Conservation (phyloP, 2,797 vertebrate genomes). For the Myotis findleyi region DNA sequence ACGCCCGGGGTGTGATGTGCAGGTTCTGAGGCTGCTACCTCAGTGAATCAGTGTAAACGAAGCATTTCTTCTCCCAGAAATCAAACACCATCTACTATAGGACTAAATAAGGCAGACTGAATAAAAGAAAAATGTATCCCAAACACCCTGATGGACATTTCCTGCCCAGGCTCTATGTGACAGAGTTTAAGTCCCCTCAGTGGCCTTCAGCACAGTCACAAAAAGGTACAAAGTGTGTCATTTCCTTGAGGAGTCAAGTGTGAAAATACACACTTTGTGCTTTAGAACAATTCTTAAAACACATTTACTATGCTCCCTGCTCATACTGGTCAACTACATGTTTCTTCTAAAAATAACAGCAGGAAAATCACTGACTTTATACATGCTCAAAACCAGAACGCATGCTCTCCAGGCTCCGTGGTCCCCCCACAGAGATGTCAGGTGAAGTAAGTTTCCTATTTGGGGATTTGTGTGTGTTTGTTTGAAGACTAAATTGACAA, state of each 20-base stretch:
- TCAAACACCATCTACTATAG: conserved; percentile 28
- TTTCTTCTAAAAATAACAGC: conserved; percentile 47
- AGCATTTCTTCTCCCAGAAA: not conserved
- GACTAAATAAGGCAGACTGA: not conserved
- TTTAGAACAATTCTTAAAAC: conserved; percentile 49
- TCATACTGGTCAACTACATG: not conserved
- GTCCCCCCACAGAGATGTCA: not conserved
- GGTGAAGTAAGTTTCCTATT: conserved; percentile 48
- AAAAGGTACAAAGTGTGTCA: not conserved
- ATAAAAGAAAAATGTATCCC: not conserved
- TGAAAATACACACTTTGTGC: not conserved
- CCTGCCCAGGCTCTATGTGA: not conserved
- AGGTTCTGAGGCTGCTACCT: not conserved
- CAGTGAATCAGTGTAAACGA: not conserved
- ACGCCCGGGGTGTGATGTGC: not conserved
- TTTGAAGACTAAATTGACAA: not conserved
- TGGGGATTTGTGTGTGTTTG: conserved; percentile 27
- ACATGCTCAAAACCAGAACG: conserved; percentile 20
- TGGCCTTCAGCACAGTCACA: not conserved
- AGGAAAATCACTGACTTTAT: conserved; percentile 35
- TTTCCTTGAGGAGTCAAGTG: not conserved
- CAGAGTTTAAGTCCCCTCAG: not conserved
- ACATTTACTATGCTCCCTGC: not conserved
- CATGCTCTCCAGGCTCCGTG: not conserved
- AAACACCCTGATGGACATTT: not conserved